These are phyloP conservation scores for Zygaena filipendulae DNA, from an alignment of 2,888 invertebrate species.

Conservation along the genomic window DNA sequence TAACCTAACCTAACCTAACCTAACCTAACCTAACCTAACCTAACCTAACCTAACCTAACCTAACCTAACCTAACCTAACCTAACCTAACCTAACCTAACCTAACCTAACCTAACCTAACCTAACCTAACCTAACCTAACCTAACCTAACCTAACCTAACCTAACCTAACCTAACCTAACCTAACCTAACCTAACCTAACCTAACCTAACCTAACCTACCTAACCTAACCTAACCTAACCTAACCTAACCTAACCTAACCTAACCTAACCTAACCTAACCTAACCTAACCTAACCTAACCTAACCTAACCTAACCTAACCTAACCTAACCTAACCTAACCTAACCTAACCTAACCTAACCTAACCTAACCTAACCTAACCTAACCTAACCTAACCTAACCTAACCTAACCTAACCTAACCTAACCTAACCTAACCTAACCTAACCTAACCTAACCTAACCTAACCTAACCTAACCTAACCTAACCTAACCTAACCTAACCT, in stretches of 20 bases:
- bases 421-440: conserved; percentile 1
- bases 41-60: conserved; percentile 19
- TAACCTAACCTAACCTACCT: conserved; percentile 19
- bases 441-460: conserved; percentile 5
- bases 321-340: conserved; percentile 17
- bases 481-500: conserved; percentile 18
- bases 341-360: conserved; percentile 17
- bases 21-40: conserved; percentile 18
- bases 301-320: conserved; percentile 16
- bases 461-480: conserved; percentile 9
- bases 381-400: conserved; percentile 16
- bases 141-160: conserved; percentile 17
- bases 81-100: conserved; percentile 20
- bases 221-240: conserved; percentile 18
- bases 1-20: conserved; percentile 19
- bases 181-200: conserved; percentile 20
- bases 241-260: conserved; percentile 14
- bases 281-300: conserved; percentile 19
- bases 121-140: conserved; percentile 12
- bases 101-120: conserved; percentile 16
- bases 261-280: conserved; percentile 16
- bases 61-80: conserved; percentile 20
- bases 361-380: conserved; percentile 18
- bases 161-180: conserved; percentile 21
- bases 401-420: conserved; percentile 19